These are phyloP conservation scores for Chrysolina oricalcia DNA, from an alignment of 2,888 invertebrate genomes.

Conservation along the genomic window DNA sequence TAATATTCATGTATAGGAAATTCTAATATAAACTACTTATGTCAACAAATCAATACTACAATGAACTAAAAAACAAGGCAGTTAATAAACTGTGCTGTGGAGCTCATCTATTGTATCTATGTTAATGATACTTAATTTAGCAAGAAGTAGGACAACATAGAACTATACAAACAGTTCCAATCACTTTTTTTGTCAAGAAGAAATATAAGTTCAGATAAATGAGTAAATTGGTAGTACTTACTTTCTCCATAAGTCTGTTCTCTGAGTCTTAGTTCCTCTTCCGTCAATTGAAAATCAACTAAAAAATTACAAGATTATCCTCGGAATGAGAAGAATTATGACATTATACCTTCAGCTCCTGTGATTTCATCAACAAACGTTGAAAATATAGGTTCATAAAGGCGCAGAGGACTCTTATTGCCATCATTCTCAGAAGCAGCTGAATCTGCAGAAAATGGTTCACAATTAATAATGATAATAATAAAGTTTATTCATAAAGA, in stretches of 20 bases:
- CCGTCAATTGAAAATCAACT: conserved; percentile 63
- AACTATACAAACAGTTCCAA: too few relatives aligned
- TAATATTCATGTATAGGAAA: too few relatives aligned
- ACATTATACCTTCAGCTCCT: conserved; percentile 63
- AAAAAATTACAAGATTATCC: conserved; percentile 42
- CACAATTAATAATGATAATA: neutral
- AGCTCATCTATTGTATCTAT: too few relatives aligned
- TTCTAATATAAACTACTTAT: too few relatives aligned
- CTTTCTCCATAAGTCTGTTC: conserved; percentile 58
- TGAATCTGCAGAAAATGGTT: neutral
- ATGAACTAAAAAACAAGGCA: too few relatives aligned
- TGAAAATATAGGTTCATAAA: conserved; percentile 62
- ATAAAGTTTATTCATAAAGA: too few relatives aligned
- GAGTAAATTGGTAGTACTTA: conserved; percentile 49
- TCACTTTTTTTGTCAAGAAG: too few relatives aligned
- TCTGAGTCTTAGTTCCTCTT: conserved; percentile 60
- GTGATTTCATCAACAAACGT: conserved; percentile 65
- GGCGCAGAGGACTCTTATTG: conserved; percentile 55
- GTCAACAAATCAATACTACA: too few relatives aligned
- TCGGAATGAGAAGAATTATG: neutral
- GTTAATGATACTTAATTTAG: too few relatives aligned
- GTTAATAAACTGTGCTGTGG: too few relatives aligned
- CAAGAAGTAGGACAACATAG: too few relatives aligned
- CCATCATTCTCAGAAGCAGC: conserved; percentile 48
- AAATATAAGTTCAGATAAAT: too few relatives aligned